phyloP scores from a whole-genome alignment of 2,888 invertebrate genomes.

The Selenia dentaria region DNA sequence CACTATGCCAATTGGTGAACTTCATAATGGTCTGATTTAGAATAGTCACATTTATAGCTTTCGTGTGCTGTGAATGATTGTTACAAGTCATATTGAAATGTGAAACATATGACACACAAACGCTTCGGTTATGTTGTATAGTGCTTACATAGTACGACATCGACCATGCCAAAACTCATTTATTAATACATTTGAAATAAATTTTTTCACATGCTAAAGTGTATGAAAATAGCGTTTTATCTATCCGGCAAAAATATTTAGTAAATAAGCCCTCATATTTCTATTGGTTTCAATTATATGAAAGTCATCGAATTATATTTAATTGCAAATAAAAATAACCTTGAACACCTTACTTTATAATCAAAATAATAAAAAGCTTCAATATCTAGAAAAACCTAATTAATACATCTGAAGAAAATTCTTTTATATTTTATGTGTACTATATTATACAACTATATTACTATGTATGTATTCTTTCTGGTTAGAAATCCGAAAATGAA shows the following conservation, averaged over 20 bases:
- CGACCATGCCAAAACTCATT: slow-evolving; percentile 18
- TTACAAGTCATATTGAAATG: background rate
- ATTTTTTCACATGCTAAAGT: slow-evolving; percentile 9
- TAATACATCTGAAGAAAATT: slow-evolving; percentile 7
- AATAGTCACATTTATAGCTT: no score
- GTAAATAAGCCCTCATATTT: background rate
- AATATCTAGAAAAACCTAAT: slow-evolving; percentile 4
- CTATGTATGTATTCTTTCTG: slow-evolving; percentile 5
- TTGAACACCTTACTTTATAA: background rate
- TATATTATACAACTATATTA: no score
- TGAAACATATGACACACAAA: slow-evolving; percentile 8
- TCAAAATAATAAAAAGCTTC: slow-evolving; percentile 6
- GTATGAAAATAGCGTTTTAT: background rate
- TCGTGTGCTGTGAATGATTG: background rate
- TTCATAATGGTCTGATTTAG: no score
- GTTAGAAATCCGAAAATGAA: slow-evolving; percentile 13
- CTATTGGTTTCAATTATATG: background rate
- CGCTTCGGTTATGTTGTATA: background rate
- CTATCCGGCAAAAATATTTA: background rate
- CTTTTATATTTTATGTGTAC: background rate
- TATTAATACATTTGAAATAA: background rate
- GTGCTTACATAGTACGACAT: slow-evolving; percentile 15
- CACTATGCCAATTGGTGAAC: no score
- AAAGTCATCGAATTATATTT: background rate
- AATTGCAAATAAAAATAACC: background rate